Evolutionary conservation across 2,797 vertebrate species (phyloP), one percentile per base, ranked within the genome.

Genomic region (Eulemur mongoz): DNA sequence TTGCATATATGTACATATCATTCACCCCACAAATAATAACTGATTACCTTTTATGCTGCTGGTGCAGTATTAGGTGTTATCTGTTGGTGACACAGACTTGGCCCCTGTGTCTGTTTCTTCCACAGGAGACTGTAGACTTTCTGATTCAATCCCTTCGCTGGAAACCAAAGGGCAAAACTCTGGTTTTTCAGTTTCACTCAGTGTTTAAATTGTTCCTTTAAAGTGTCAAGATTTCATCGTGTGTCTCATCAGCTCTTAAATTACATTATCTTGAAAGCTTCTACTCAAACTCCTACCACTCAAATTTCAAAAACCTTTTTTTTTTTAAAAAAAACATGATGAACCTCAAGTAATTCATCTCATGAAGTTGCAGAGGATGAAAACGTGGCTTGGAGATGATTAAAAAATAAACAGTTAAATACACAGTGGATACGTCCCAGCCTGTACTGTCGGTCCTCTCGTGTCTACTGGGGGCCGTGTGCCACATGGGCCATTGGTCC

Each of bases 101-200:
- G 50, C 9, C 35, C 52, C 23, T 13, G 1, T 23, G 52, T 40
- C 61, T 54, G 1, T 43, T 93, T 89, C 82, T 80, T 78, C 72
- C 79, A n/a, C 57, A 45, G 25, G 52, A 79, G 35, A 72, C 25
- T 27, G 2, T 5, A 48, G 25, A 70, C 50, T 35, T 85, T 69
- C 73, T 54, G 82, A 88, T 70, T 92, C 35, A 57, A 63, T 40
- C 92, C 72, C 72, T 90, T 10, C 52, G 22, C 67, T 67, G 79
- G 40, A 94, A 93, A 91, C 32, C 88, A 48, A 88, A 97, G 54
- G 83, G 70, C 13, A 76, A 75, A 88, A 81, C 59, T 93, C 80
- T 57, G 27, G 13, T 72, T 96, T 97, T 87, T 94, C 84, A 80
- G 70, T 94, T 95, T 95, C 90, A 94, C 50, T 40, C 40, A 38